phyloP scores from a whole-genome alignment of 2,797 vertebrate species.

The Sparus aurata region DNA sequence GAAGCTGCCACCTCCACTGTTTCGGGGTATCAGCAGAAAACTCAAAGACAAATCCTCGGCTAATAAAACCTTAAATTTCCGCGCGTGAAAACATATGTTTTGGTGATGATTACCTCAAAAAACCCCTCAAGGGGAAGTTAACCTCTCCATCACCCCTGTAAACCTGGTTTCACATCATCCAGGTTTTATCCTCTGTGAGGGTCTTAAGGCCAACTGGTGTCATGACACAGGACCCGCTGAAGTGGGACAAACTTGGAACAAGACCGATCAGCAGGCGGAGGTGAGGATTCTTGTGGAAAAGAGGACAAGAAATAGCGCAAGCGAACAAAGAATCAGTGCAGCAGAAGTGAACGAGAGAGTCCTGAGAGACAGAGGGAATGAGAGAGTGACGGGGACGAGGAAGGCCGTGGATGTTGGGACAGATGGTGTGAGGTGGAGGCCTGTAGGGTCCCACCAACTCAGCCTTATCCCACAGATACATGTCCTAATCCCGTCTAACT shows the following conservation, averaged over 20 bases:
- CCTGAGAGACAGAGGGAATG: not conserved
- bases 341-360: not conserved
- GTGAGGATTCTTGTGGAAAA: not conserved
- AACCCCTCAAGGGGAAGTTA: slow-evolving; percentile 37
- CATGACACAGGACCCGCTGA: slow-evolving; percentile 16
- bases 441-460: slow-evolving; percentile 63
- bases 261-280: not conserved
- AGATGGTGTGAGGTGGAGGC: slow-evolving; percentile 75
- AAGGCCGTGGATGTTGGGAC: slow-evolving; percentile 54
- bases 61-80: not conserved
- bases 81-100: not conserved
- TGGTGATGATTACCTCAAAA: slow-evolving; percentile 24
- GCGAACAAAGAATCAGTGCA: not conserved
- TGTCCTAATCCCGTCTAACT: slow-evolving; percentile 85
- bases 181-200: slow-evolving; percentile 50
- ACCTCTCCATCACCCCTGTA: slow-evolving; percentile 49
- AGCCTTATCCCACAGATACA: slow-evolving; percentile 83
- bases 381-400: slow-evolving; percentile 56
- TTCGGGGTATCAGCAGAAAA: not conserved
- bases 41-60: not conserved
- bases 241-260: slow-evolving; percentile 6
- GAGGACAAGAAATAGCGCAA: not conserved
- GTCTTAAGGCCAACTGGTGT: slow-evolving; percentile 47
- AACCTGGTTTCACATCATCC: slow-evolving; percentile 54
- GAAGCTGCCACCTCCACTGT: not conserved